Evolutionary conservation across 1,140 invertebrate species (phyloP).

Genomic region (Wiebesia pumilae): DNA sequence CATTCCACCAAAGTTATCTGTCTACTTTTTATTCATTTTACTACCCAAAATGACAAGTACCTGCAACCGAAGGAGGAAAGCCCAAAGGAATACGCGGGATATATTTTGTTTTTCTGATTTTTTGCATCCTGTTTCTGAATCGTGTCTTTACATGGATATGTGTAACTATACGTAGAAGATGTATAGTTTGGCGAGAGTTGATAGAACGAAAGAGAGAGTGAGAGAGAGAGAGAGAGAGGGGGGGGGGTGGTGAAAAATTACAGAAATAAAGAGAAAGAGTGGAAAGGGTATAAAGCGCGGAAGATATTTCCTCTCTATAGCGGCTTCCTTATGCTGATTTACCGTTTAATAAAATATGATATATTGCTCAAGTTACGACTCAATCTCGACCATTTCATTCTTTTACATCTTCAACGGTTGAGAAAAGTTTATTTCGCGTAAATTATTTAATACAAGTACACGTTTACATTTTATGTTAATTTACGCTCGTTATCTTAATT

Average conservation of each 20-base stretch:
- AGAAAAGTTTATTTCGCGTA: background rate
- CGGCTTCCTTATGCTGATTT: conserved; percentile 62
- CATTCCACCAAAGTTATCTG: background rate
- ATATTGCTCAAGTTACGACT: conserved; percentile 47
- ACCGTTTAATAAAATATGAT: conserved; percentile 68
- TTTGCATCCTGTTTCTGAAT: background rate
- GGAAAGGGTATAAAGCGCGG: background rate
- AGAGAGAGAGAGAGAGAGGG: conserved; percentile 15
- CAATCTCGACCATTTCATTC: background rate
- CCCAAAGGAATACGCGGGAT: background rate
- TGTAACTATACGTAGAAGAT: background rate
- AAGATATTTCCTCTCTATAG: conserved; percentile 52
- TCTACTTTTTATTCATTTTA: background rate
- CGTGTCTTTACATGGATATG: background rate
- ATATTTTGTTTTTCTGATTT: background rate
- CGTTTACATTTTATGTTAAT: background rate
- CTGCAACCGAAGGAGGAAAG: background rate
- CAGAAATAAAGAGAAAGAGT: conserved; percentile 20
- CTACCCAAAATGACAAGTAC: background rate
- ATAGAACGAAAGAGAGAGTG: background rate
- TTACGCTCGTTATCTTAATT: background rate
- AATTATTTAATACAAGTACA: background rate
- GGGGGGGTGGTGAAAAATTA: background rate
- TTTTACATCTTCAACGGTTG: background rate
- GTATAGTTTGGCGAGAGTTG: background rate